Evolutionary conservation across 2,797 vertebrate genomes (phyloP), one percentile per base, ranked within the genome.

Genomic region (Sternarchorhynchus goeldii): DNA sequence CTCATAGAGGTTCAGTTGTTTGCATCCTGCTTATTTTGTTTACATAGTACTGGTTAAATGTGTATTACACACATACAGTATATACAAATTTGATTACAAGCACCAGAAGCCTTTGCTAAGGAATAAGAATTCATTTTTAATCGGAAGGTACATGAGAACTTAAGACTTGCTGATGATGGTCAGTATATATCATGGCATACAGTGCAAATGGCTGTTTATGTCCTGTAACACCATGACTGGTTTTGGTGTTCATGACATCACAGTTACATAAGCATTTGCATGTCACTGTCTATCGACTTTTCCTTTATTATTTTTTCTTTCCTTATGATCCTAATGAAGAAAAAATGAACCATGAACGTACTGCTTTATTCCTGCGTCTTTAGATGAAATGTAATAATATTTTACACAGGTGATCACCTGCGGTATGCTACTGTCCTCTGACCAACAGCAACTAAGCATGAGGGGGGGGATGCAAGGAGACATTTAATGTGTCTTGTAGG

Each of bases 391-490:
- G 45, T 6, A 63, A 6, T 63, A 29, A 5, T 17, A 59, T 10
- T 10, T 32, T 31, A 39, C 62, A 64, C 16, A 8, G 12, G 32
- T 39, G 6, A 39, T 36, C 32, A 65, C 32, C 14, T 12, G 1
- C 63, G 10, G 63, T 67, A 39, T 45, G 64, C 10, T 67, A 14
- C 45, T 45, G 18, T 34, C 7, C 32, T 32, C 4, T n/a, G 56
- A 36, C 20, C 16, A 2, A 67, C 18, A 66, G 53, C 76, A 66
- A 70, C 45, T 50, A 3, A 12, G 45, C 8, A 50, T 50, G 12
- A 50, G 12, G 8, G 39, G 50, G 59, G 34, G 71, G 56, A 73
- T 60, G 3, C 3, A 34, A 66, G 63, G 72, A 73, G 69, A 59
- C 65, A 64, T 32, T n/a, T 57, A 34, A 50, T 21, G 20, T 21